A percentile compares a stretch with the other conserved stretches of the same genome.
Conservation (phyloP, 2,113 vertebrate genomes). For the Halichoeres trimaculatus region DNA sequence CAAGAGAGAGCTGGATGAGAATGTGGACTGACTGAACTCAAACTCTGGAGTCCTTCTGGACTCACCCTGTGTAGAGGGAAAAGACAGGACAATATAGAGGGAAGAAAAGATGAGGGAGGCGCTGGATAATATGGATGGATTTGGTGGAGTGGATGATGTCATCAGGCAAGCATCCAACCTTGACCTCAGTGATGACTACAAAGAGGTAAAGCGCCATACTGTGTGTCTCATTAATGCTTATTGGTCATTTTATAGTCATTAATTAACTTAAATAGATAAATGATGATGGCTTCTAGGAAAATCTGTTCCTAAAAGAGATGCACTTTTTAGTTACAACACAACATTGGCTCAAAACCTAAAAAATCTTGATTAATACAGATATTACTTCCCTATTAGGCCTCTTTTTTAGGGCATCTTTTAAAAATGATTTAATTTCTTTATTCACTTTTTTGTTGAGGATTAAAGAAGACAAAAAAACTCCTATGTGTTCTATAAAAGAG, state of each 20-base stretch:
- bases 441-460: neutral
- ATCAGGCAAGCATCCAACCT: conserved; percentile 83
- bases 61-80: conserved; percentile 34
- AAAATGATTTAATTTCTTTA: no score
- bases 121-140: conserved; percentile 75
- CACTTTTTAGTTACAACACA: neutral
- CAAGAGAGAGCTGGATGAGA: conserved; percentile 7
- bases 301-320: neutral
- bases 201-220: conserved; percentile 87
- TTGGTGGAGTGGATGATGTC: conserved; percentile 86
- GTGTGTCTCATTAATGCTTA: neutral
- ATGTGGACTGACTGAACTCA: conserved; percentile 36
- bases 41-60: conserved; percentile 42
- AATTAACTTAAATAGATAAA: neutral
- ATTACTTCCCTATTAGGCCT: no score
- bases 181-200: conserved; percentile 87
- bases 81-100: conserved; percentile 26
- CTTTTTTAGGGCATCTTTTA: no score
- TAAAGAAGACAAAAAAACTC: neutral
- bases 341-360: no score
- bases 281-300: neutral
- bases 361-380: no score
- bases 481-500: no score
- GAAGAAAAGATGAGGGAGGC: conserved; percentile 55
- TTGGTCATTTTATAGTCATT: neutral